Conservation (phyloP, 2,888 invertebrate genomes). For the Drosophila melanocephala region DNA sequence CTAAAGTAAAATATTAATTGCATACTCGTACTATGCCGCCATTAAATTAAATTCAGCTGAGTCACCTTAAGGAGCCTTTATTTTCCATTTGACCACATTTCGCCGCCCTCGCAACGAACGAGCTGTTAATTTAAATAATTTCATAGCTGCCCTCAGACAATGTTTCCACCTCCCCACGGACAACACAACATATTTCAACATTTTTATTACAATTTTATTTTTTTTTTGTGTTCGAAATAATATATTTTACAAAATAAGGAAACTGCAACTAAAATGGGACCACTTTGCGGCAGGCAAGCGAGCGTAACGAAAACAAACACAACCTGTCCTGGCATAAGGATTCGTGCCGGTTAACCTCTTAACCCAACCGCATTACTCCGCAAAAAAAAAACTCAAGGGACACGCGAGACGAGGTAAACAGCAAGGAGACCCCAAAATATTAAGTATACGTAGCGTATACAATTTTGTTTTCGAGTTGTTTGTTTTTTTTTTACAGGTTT, state of each 20-base stretch:
- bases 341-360: slow-evolving; percentile 13
- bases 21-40: background rate
- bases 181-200: slow-evolving; percentile 11
- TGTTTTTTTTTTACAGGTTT: slow-evolving; percentile 37
- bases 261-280: slow-evolving; percentile 58
- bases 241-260: slow-evolving; percentile 44
- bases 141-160: slow-evolving; percentile 19
- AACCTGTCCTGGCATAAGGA: slow-evolving; percentile 53
- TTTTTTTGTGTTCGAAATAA: slow-evolving; percentile 36
- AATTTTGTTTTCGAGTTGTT: slow-evolving; percentile 29
- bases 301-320: slow-evolving; percentile 63
- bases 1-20: background rate
- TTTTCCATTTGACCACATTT: slow-evolving; percentile 2
- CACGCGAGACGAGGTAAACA: slow-evolving; percentile 28
- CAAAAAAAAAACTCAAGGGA: slow-evolving; percentile 21
- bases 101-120: slow-evolving; percentile 20
- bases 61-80: slow-evolving; percentile 26
- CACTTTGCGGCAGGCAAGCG: slow-evolving; percentile 63
- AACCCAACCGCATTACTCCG: background rate
- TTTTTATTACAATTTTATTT: slow-evolving; percentile 10
- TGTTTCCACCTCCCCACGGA: background rate
- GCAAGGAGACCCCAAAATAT: slow-evolving; percentile 33
- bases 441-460: slow-evolving; percentile 69
- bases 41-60: slow-evolving; percentile 22
- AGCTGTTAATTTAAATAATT: slow-evolving; percentile 65